Conservation (phyloP, 2,797 vertebrate genomes). For the Poecilia wingei region DNA sequence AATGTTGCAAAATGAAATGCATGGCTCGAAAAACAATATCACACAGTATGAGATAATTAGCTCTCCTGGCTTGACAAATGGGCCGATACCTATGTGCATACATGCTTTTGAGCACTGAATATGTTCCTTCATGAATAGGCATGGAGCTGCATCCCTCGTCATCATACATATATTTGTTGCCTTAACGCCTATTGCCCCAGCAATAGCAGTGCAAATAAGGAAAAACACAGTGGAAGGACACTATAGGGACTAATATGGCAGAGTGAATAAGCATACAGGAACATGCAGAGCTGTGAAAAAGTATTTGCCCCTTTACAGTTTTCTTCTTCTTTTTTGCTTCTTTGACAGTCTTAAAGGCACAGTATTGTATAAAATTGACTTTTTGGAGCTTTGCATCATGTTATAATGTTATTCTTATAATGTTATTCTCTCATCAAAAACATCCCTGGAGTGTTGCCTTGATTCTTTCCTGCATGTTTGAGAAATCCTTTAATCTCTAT, state of each 20-base stretch:
- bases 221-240: conserved; percentile 52
- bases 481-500: no score
- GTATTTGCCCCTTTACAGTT: background rate
- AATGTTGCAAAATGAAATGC: conserved; percentile 96
- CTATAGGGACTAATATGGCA: conserved; percentile 34
- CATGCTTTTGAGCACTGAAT: conserved; percentile 92
- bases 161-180: conserved; percentile 88
- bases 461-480: no score
- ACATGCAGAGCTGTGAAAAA: conserved; percentile 13
- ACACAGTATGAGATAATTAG: conserved; percentile 94
- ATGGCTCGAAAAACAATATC: conserved; percentile 91
- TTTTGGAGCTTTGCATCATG: no score
- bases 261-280: conserved; percentile 34
- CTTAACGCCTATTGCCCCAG: conserved; percentile 70
- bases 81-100: conserved; percentile 96
- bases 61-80: conserved; percentile 97
- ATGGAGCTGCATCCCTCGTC: conserved; percentile 81
- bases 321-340: background rate
- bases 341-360: background rate
- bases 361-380: no score
- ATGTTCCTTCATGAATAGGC: conserved; percentile 91
- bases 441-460: no score
- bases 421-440: no score
- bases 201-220: conserved; percentile 37
- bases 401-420: no score